These are phyloP conservation scores for Oncorhynchus keta DNA, from an alignment of 2,113 vertebrate genomes.

Conservation along the genomic window DNA sequence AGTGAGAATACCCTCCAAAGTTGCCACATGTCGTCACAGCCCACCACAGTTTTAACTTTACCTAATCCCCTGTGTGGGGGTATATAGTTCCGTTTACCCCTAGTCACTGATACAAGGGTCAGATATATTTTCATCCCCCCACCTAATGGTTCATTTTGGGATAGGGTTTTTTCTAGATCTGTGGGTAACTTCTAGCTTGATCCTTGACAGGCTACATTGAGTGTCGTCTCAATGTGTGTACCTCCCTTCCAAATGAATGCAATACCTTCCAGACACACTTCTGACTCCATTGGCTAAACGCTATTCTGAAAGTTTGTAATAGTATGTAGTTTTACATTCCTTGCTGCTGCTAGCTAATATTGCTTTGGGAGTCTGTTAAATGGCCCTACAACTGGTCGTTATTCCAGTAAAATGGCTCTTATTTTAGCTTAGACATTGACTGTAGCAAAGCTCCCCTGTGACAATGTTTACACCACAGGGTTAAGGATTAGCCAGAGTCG, in stretches of 20 bases:
- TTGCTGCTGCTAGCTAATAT: conserved; percentile 45
- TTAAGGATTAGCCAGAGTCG: conserved; percentile 57
- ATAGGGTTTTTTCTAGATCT: too few species aligned
- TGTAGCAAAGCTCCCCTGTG: conserved; percentile 46
- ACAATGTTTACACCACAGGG: conserved; percentile 60
- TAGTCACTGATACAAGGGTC: too few species aligned
- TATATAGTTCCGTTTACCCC: too few species aligned
- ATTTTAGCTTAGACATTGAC: conserved; percentile 59
- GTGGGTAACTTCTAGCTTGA: not conserved
- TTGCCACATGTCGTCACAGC: not conserved
- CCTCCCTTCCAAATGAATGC: too few species aligned
- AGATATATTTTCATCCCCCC: too few species aligned
- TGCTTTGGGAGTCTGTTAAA: conserved; percentile 59
- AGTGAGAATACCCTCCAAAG: conserved; percentile 73
- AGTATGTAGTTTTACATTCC: not conserved
- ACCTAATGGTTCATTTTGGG: too few species aligned
- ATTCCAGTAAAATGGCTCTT: conserved; percentile 31
- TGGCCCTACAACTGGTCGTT: conserved; percentile 29
- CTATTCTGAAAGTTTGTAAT: not conserved
- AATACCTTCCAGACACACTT: too few species aligned
- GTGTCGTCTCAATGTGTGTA: too few species aligned
- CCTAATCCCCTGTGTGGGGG: too few species aligned
- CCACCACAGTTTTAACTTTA: not conserved
- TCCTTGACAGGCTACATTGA: not conserved
- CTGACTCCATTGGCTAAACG: not conserved